Evolutionary conservation across 2,888 invertebrate genomes (phyloP).

Genomic region (Harpalus rubripes): DNA sequence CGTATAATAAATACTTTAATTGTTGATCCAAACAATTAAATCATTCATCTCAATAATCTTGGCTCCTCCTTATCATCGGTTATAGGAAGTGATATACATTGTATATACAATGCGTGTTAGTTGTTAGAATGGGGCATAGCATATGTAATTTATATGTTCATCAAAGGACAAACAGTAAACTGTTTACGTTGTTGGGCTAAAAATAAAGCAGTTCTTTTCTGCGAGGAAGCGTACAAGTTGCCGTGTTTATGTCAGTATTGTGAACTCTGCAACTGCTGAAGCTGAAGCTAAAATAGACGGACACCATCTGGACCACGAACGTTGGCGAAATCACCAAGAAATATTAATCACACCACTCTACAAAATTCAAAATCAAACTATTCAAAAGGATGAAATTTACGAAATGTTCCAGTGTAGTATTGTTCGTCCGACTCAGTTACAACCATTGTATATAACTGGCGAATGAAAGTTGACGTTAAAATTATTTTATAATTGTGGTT

Average conservation of each 20-base stretch:
- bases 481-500: no score
- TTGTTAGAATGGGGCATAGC: background rate
- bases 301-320: constrained; percentile 51
- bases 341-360: background rate
- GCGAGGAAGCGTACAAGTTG: constrained; percentile 26
- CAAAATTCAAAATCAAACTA: background rate
- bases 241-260: constrained; percentile 62
- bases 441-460: no score
- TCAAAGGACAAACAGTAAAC: constrained; percentile 66
- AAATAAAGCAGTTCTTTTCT: constrained; percentile 60
- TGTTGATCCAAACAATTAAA: no score
- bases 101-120: background rate
- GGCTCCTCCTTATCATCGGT: no score
- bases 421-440: no score
- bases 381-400: no score
- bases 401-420: no score
- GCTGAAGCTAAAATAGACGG: constrained; percentile 54
- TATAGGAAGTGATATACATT: background rate
- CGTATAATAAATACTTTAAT: no score
- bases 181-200: constrained; percentile 61
- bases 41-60: no score
- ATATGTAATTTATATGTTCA: constrained; percentile 61
- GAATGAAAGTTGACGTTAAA: no score
- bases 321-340: constrained; percentile 8
- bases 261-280: constrained; percentile 56